Evolutionary conservation across 2,113 vertebrate genomes (phyloP).

Genomic region (Gallinago paraguaiae): DNA sequence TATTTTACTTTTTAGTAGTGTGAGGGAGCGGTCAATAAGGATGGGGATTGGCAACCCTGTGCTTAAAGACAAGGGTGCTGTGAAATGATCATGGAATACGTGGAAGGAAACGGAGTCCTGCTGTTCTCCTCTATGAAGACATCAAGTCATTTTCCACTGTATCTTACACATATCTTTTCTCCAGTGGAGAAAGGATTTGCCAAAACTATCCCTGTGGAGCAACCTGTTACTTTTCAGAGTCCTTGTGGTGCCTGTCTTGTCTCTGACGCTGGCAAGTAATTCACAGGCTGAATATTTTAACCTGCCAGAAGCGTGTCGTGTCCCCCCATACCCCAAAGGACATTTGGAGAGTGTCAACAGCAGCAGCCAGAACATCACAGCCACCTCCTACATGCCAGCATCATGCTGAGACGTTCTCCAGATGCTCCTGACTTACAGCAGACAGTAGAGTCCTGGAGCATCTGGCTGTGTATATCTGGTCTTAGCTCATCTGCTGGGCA

Average conservation of each 20-base stretch:
- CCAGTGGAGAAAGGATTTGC: background rate
- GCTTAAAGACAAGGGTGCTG: background rate
- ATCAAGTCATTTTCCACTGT: background rate
- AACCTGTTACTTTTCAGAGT: background rate
- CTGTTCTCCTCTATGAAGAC: background rate
- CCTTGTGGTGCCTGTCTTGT: background rate
- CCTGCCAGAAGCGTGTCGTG: background rate
- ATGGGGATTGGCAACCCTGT: background rate
- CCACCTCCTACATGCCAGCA: accelerated
- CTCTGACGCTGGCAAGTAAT: background rate
- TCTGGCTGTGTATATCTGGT: background rate
- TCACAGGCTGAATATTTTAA: background rate
- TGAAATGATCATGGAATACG: background rate
- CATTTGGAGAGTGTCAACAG: background rate
- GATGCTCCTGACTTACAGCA: background rate
- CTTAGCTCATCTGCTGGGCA: background rate
- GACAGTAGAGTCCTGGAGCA: background rate
- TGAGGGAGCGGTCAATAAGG: background rate
- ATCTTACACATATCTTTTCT: background rate
- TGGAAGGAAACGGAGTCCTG: background rate
- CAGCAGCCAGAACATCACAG: background rate
- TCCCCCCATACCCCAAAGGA: background rate
- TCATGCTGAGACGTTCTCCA: background rate
- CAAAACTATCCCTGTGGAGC: background rate
- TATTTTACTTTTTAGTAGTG: background rate